These are phyloP conservation scores for Lycocorax pyrrhopterus DNA, from an alignment of 2,113 vertebrate species.

Conservation along the genomic window DNA sequence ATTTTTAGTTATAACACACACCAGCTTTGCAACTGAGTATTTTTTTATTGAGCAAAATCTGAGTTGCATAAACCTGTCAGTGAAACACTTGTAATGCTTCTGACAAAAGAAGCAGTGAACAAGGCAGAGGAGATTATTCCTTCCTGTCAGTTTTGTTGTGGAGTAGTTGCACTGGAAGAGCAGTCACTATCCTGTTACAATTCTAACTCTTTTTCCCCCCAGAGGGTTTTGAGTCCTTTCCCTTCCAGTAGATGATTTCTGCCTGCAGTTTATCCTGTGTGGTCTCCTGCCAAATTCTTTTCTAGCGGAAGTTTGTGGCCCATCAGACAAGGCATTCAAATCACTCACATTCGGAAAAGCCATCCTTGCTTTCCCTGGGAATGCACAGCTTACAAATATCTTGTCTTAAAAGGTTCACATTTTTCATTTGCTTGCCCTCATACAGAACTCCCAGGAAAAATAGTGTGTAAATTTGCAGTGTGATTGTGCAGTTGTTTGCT, in stretches of 20 bases:
- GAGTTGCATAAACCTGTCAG: background rate
- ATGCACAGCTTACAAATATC: background rate
- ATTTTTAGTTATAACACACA: background rate
- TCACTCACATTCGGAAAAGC: background rate
- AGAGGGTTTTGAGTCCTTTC: background rate
- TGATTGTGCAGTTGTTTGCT: background rate
- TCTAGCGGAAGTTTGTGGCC: background rate
- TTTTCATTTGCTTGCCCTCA: background rate
- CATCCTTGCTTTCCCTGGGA: background rate
- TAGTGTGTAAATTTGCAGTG: background rate
- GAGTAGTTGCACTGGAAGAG: background rate
- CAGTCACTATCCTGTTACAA: background rate
- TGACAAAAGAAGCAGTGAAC: background rate
- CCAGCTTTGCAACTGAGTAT: background rate
- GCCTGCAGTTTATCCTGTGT: background rate
- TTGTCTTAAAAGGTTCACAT: background rate
- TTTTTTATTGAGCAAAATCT: background rate
- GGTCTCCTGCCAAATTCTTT: background rate
- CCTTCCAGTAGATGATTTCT: background rate
- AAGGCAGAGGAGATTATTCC: background rate
- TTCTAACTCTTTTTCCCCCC: background rate
- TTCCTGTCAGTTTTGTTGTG: background rate
- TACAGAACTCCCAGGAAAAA: background rate
- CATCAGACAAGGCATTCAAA: background rate
- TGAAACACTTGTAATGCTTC: background rate